Evolutionary conservation across 1,140 invertebrate genomes (phyloP), one percentile per base, ranked within the genome.

Genomic region (Leptinotarsa texana): DNA sequence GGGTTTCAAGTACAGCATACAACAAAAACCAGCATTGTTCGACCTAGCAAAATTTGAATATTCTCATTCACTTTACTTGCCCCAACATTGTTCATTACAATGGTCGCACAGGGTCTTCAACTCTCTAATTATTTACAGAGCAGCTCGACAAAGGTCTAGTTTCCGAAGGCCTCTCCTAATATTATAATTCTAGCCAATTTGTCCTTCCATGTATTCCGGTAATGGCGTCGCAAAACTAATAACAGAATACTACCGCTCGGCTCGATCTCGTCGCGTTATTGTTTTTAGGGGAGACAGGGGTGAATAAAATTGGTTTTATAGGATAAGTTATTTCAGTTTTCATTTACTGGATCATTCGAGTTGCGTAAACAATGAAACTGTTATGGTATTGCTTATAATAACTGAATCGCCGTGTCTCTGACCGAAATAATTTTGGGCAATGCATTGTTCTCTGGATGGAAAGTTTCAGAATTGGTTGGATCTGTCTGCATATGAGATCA

Each of bases 161-260:
- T 65, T 75, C 69, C 73, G 27, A 61, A 48, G 69, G 61, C 72
- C 76, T 68, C 70, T 49, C 67, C 47, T 57, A 66, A 57, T 67
- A 71, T 74, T 77, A 75, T 77, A 79, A 79, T 79, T 79, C 72
- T 33, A 77, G 74, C 76, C 78, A 79, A 79, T 79, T 79, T 79
- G 76, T 79, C 75, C 72, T 77, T 65, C 69, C 62, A 51, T 65
- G 69, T 69, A 70, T 47, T 76, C 74, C 63, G 33, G 33, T 74
- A 79, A 79, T 79, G 63, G 68, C 76, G 76, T 77, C 77, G 75
- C 74, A 75, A 74, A 80, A 80, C 78, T 78, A 80, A 80, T 80
- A 80, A 80, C 77, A 69, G 69, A 74, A 76, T 66, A 63, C 76
- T 72, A 57, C 22, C 68, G 76, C 74, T 78, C 51, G 51, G 3